Base-by-base conservation (phyloP, 2,113 vertebrate species). In the Peromyscus leucopus region DNA sequence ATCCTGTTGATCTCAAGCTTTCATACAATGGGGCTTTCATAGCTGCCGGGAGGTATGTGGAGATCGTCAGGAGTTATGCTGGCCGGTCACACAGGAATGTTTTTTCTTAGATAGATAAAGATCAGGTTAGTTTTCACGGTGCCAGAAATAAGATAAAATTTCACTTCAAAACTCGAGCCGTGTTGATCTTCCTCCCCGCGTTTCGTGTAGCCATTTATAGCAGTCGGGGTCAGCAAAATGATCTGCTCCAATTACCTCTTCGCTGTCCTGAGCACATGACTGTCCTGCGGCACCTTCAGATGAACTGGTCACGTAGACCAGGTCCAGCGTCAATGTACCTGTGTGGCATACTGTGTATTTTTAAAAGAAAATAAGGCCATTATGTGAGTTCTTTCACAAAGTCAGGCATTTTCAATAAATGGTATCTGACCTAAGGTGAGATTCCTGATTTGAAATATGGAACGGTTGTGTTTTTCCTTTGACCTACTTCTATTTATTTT, bases 91-190 rank as follows among this genome's bases (percentile, higher is more conserved):
- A 92, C 71, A 97, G 96, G 97, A 98, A 94, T 94, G 90, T 96
- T 98, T 98, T 98, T 98, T 97, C 97, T 96, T 96, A 92, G 97
- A 97, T 82, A 98, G 97, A 98, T 96, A 97, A 97, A 67, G 88
- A 98, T 96, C 94, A 86, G 74, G 87, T 97, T 93, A 93, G 91
- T 82, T 80, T 96, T 90, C 79, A 55, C 21, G 4, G 94, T 98
- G 96, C 89, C 93, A 97, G 96, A 96, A 98, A 55, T 97, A 88
- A 97, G 95, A 92, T 98, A 96, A 96, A 98, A 98, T 98, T 98
- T 97, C 88, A 24, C 88, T 95, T 98, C 83, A 97, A 89, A 98
- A 97, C 63, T n/a, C 84, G 86, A 97, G 96, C 91, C 96, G 75
- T 96, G 92, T 82, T 98, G 98, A 97, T 98, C 91, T 94, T 42